Evolutionary conservation across 64 coral and sea anemone genomes (phyloP), one percentile per base, ranked within the genome.

Genomic region (Catalaphyllia jardinei): DNA sequence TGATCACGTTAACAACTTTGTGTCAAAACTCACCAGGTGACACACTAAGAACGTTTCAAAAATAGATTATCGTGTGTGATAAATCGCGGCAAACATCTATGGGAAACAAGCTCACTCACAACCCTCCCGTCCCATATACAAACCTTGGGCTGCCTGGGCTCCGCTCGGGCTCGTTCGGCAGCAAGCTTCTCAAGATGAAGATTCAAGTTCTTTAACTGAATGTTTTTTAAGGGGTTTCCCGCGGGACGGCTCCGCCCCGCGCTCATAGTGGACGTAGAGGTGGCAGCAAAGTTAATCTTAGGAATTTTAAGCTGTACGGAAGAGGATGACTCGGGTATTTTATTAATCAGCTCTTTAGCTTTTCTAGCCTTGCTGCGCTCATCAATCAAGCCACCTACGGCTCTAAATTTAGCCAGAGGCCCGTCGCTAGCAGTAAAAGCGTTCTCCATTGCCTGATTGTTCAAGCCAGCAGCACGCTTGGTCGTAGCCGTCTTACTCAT

Each of bases 201-300:
- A 85, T 93, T 97, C 24, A 93, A 76, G 72, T 77, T 93, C 87
- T 97, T 97, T 55, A 94, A 76, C 59, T 93, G 87, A 75, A 97
- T 93, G 71, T 31, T 97, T 73, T 91, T 97, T 30, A 97, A 78
- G 13, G 91, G 97, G 67, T 95, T 93, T 11, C 84, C 90, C 52
- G 76, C 82, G 13, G 93, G 91, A 38, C 91, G 87, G 14, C 76
- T 77, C 10, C 90, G 89, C 28, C 91, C 93, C n/a, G 93, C 88
- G 60, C 95, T 93, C 89, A 99, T 95, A 31, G 89, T 93, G 1
- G 97, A 99, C 25, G 97, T 99, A 4, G 97, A 99, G 22, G 97
- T 99, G 18, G 97, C 97, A 24, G 97, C 97, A 91, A 99, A 99
- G 69, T 99, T 99, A 46, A 99, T 99, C 88, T 99, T 99, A 33